These are phyloP conservation scores for Sebastes glaucus DNA, from an alignment of 2,797 vertebrate species.

Conservation along the genomic window DNA sequence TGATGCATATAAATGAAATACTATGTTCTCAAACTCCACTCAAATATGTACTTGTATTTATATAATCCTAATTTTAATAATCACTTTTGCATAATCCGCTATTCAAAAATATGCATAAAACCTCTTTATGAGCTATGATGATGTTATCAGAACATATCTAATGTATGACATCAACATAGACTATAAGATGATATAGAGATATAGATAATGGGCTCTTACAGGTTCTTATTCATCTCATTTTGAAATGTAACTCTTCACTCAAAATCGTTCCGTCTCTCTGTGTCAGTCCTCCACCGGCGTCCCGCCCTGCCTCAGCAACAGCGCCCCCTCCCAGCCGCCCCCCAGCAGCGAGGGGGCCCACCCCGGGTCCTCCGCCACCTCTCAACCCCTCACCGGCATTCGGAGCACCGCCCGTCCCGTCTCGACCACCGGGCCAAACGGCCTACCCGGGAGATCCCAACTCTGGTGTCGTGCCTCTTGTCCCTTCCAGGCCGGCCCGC, in stretches of 20 bases:
- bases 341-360: constrained; percentile 86
- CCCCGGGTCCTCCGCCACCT: constrained; percentile 79
- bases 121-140: background rate
- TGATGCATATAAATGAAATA: background rate
- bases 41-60: background rate
- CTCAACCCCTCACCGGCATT: constrained; percentile 84
- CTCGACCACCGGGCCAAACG: constrained; percentile 82
- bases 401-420: constrained; percentile 85
- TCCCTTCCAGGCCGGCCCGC: constrained; percentile 89
- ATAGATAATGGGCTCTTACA: background rate
- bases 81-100: background rate
- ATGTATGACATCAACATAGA: background rate
- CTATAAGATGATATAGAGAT: background rate
- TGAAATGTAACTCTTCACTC: background rate
- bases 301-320: constrained; percentile 69
- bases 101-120: background rate
- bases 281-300: constrained; percentile 83
- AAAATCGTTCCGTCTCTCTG: background rate
- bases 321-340: constrained; percentile 85
- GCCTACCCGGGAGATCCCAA: constrained; percentile 79
- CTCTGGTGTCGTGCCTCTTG: constrained; percentile 75
- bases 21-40: background rate
- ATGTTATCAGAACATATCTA: background rate
- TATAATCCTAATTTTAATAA: background rate
- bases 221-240: background rate